Percentiles rank a stretch among this genome's conserved stretches.
Evolutionary conservation across 2,888 invertebrate species (phyloP).

Genomic region (Dione juno): DNA sequence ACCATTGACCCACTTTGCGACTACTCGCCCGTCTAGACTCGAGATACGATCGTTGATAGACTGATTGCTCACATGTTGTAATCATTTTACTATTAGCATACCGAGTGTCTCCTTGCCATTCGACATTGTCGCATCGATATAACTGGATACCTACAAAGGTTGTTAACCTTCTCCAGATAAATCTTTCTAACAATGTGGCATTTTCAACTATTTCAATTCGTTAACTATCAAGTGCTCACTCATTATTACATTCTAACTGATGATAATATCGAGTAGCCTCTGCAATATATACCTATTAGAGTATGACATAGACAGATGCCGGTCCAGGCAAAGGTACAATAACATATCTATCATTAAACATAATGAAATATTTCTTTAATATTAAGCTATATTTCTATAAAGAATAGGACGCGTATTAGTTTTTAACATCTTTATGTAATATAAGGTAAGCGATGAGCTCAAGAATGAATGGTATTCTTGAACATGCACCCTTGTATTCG

Average conservation of each 20-base stretch:
- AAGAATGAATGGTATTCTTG: conserved; percentile 61
- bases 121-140: conserved; percentile 24
- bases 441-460: conserved; percentile 42
- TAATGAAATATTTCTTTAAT: not conserved
- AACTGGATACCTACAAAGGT: conserved; percentile 42
- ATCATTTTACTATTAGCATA: conserved; percentile 53
- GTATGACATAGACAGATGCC: no score
- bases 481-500: conserved; percentile 71
- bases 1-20: conserved; percentile 72
- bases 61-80: conserved; percentile 61
- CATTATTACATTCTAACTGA: conserved; percentile 32
- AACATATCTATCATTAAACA: not conserved
- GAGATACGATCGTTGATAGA: conserved; percentile 70
- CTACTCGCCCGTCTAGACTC: conserved; percentile 72
- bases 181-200: conserved; percentile 35
- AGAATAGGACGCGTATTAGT: not conserved
- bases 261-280: conserved; percentile 3
- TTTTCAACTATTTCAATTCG: conserved; percentile 37
- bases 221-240: conserved; percentile 37
- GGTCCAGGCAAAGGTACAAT: not conserved
- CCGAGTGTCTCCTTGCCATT: conserved; percentile 40
- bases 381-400: not conserved
- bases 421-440: conserved; percentile 13
- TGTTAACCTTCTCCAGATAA: conserved; percentile 41
- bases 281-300: not conserved